phyloP scores from a whole-genome alignment of 1,140 invertebrate genomes.

The Drosophila baimaii region DNA sequence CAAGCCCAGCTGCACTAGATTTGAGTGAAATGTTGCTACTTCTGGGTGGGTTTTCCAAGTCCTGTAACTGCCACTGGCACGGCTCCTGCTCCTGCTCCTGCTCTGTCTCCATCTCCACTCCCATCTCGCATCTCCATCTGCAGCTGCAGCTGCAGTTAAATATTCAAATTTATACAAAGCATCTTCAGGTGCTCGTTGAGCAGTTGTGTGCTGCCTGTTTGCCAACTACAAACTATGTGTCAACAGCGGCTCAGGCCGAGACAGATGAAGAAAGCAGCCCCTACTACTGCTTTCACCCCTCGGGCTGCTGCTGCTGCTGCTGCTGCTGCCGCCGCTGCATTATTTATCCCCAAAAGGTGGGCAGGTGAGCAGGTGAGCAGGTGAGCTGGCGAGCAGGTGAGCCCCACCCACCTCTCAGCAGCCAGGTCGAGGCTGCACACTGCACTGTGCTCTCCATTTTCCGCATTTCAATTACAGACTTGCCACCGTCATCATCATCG shows the following conservation, averaged over 20 bases:
- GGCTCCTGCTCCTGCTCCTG: conserved; percentile 14
- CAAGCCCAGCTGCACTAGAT: conserved; percentile 52
- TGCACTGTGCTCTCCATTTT: conserved; percentile 58
- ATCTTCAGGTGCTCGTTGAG: conserved; percentile 72
- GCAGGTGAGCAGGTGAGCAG: conserved; percentile 3
- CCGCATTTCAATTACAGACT: conserved; percentile 74
- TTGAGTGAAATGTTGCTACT: conserved; percentile 56
- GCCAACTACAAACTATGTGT: conserved; percentile 79
- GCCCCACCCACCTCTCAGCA: conserved; percentile 20
- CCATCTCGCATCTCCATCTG: conserved; percentile 15
- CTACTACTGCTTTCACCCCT: conserved; percentile 4
- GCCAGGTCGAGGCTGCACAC: conserved; percentile 67
- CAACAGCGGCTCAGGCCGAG: conserved; percentile 65
- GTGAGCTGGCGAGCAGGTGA: conserved; percentile 3
- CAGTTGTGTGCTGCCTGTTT: conserved; percentile 64
- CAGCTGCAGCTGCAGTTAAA: conserved; percentile 60
- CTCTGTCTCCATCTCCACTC: conserved; percentile 5
- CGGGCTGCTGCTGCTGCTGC: neutral
- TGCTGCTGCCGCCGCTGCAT: conserved; percentile 58
- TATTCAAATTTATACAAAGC: conserved; percentile 82
- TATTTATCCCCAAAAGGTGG: conserved; percentile 64
- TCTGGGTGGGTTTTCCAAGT: neutral
- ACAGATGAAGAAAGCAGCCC: conserved; percentile 71
- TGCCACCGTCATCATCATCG: conserved; percentile 27
- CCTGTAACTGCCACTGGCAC: conserved; percentile 22